These are phyloP conservation scores for Hymenochirus boettgeri DNA, from an alignment of 2,113 vertebrate genomes.

Conservation along the genomic window DNA sequence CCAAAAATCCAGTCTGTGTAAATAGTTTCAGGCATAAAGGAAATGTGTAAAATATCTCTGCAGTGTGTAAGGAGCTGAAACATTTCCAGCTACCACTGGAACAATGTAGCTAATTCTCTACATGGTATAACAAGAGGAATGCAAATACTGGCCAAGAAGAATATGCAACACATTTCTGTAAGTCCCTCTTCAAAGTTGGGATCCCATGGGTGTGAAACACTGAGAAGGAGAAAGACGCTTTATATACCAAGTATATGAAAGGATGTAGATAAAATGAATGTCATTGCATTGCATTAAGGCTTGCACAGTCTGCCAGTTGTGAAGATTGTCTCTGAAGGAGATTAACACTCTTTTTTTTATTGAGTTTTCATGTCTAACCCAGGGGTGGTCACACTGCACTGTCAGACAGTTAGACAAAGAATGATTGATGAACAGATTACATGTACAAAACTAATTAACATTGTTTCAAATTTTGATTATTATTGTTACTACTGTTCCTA, in stretches of 20 bases:
- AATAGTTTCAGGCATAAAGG: too few species aligned
- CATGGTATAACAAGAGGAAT: conserved; percentile 1
- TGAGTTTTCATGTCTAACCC: conserved; percentile 2
- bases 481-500: too few species aligned
- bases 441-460: neutral
- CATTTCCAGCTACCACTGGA: neutral
- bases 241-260: conserved; percentile 8
- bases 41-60: too few species aligned
- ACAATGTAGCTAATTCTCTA: conserved; percentile 13
- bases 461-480: neutral
- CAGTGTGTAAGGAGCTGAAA: neutral
- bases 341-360: conserved; percentile 10
- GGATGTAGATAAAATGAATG: conserved; percentile 20
- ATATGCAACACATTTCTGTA: conserved; percentile 3
- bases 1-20: too few species aligned
- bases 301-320: conserved; percentile 21
- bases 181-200: conserved; percentile 20
- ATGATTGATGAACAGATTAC: neutral
- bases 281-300: neutral
- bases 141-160: conserved; percentile 5
- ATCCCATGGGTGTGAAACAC: conserved; percentile 25
- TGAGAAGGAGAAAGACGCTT: conserved; percentile 4
- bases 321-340: conserved; percentile 1
- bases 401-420: neutral
- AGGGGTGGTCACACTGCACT: conserved; percentile 2